phyloP scores from a whole-genome alignment of 2,113 vertebrate species.

The Percina caprodes region DNA sequence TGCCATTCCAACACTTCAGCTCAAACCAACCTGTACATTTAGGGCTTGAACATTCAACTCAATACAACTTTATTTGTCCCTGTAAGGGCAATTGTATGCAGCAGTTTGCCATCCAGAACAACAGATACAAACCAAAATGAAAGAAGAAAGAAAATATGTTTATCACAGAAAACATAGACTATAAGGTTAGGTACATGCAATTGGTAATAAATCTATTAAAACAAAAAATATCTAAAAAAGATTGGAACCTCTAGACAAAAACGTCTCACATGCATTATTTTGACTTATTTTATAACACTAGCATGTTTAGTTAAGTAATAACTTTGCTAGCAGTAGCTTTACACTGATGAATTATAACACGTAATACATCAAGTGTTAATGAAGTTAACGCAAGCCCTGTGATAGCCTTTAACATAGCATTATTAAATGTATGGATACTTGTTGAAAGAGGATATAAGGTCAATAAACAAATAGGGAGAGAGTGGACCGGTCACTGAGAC shows the following conservation, averaged over 20 bases:
- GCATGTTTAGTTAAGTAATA: background rate
- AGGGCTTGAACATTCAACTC: background rate
- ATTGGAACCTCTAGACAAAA: background rate
- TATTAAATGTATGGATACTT: conserved; percentile 37
- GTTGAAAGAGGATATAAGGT: conserved; percentile 38
- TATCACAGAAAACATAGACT: background rate
- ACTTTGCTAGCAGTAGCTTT: background rate
- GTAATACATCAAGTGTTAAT: background rate
- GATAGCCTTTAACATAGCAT: background rate
- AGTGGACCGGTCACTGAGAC: background rate
- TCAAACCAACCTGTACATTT: background rate
- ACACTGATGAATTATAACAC: background rate
- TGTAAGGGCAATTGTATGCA: background rate
- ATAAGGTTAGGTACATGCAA: background rate
- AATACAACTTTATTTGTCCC: background rate
- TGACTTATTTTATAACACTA: background rate
- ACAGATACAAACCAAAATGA: background rate
- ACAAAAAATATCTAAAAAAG: background rate
- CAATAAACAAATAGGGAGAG: conserved; percentile 24
- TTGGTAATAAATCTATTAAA: background rate
- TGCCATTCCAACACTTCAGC: background rate
- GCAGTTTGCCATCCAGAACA: background rate
- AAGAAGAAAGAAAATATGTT: background rate
- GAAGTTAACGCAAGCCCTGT: background rate
- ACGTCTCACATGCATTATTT: background rate